phyloP scores from a whole-genome alignment of 2,888 invertebrate species.

The Volucella inflata region DNA sequence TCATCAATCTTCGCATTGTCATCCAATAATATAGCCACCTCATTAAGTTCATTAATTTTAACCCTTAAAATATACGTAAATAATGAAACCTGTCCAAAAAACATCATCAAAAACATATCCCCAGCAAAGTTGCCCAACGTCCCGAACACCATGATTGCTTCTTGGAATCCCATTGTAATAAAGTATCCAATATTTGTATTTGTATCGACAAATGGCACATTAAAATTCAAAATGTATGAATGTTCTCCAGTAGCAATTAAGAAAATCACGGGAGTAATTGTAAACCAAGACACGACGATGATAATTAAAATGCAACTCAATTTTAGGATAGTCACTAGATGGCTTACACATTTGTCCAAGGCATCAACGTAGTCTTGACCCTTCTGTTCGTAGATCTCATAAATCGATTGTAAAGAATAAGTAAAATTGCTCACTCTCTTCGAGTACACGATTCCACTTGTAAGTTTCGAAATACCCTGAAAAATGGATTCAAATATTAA shows the following conservation, averaged over 20 bases:
- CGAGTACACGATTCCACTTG: constrained; percentile 17
- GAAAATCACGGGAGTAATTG: constrained; percentile 49
- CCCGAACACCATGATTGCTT: constrained; percentile 53
- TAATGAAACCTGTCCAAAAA: constrained; percentile 59
- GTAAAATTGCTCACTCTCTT: neutral
- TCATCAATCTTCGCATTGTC: neutral
- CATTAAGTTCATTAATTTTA: constrained; percentile 63
- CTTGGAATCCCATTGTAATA: constrained; percentile 58
- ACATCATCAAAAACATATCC: constrained; percentile 67
- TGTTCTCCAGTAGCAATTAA: constrained; percentile 49
- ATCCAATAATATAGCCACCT: neutral
- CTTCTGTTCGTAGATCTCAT: constrained; percentile 54
- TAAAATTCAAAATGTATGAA: constrained; percentile 55
- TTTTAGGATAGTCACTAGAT: constrained; percentile 32
- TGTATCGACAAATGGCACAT: constrained; percentile 66
- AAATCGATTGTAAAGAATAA: constrained; percentile 21
- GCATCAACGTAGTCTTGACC: constrained; percentile 36
- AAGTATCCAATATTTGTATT: constrained; percentile 61
- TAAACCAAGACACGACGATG: neutral
- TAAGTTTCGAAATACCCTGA: constrained; percentile 65
- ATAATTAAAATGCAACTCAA: constrained; percentile 36
- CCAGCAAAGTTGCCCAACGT: constrained; percentile 73
- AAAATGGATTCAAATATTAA: neutral
- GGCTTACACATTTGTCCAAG: constrained; percentile 50
- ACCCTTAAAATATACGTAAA: constrained; percentile 65